Evolutionary conservation across 2,113 vertebrate genomes (phyloP).

Genomic region (Rallus limicola): DNA sequence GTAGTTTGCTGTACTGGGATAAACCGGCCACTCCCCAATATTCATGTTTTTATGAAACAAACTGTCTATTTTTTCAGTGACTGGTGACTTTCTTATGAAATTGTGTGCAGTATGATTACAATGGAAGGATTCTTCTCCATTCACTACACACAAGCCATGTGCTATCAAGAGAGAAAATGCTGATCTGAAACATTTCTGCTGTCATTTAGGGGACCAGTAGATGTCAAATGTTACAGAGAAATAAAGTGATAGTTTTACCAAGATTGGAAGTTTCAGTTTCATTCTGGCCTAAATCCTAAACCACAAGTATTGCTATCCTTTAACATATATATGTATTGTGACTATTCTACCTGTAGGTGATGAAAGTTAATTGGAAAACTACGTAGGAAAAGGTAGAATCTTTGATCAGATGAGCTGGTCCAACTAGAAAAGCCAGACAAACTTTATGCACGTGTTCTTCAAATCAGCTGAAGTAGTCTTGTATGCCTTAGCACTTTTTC

Average conservation of each 20-base stretch:
- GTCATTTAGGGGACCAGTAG: not conserved
- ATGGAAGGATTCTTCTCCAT: not conserved
- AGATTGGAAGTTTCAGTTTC: not conserved
- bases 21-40: not conserved
- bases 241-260: not conserved
- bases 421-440: conserved; percentile 31
- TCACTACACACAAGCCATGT: not conserved
- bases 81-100: not conserved
- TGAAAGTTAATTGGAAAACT: conserved; percentile 34
- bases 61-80: not conserved
- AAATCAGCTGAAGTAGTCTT: not conserved
- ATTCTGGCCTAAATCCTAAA: not conserved
- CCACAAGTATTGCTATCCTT: not conserved
- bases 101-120: not conserved
- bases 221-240: not conserved
- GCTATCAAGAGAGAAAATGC: not conserved
- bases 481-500: not conserved
- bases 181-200: not conserved
- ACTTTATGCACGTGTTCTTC: not conserved
- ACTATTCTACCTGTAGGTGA: not conserved
- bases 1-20: not conserved
- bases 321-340: not conserved
- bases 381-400: not conserved
- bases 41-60: not conserved
- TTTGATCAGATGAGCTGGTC: conserved; percentile 22